phyloP scores from a whole-genome alignment of 2,113 vertebrate genomes.

The Turdus rufiventris region DNA sequence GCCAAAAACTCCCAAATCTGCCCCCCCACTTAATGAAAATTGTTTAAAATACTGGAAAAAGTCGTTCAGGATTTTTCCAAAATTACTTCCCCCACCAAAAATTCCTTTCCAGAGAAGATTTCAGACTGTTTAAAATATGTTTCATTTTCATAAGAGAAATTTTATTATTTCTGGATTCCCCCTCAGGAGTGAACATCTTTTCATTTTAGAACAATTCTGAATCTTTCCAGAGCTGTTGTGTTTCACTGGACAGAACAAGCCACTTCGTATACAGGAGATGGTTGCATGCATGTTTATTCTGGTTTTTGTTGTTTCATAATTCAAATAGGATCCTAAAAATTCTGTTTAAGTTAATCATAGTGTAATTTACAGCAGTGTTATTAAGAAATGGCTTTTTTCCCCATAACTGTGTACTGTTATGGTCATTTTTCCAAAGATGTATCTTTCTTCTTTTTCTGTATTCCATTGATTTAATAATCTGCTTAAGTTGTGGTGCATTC shows the following conservation, averaged over 20 bases:
- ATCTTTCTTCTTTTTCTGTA: background rate
- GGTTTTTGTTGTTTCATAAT: background rate
- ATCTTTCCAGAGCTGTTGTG: background rate
- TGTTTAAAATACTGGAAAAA: background rate
- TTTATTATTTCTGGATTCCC: background rate
- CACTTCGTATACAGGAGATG: background rate
- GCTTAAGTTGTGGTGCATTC: background rate
- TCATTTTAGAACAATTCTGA: background rate
- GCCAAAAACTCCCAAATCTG: background rate
- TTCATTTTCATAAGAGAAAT: background rate
- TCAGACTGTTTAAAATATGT: background rate
- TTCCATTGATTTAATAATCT: background rate
- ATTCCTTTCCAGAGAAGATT: background rate
- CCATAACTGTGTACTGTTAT: background rate
- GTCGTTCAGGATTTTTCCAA: background rate
- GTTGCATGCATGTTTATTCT: background rate
- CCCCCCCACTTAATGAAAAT: background rate
- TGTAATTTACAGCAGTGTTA: background rate
- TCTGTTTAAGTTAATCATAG: background rate
- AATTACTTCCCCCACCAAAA: background rate
- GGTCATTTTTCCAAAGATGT: background rate
- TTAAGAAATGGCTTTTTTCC: background rate
- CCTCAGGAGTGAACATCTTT: background rate
- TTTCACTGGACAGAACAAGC: background rate
- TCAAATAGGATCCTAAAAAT: background rate